Evolutionary conservation across 2,888 invertebrate species (phyloP).

Genomic region (Itoplectis maculator): DNA sequence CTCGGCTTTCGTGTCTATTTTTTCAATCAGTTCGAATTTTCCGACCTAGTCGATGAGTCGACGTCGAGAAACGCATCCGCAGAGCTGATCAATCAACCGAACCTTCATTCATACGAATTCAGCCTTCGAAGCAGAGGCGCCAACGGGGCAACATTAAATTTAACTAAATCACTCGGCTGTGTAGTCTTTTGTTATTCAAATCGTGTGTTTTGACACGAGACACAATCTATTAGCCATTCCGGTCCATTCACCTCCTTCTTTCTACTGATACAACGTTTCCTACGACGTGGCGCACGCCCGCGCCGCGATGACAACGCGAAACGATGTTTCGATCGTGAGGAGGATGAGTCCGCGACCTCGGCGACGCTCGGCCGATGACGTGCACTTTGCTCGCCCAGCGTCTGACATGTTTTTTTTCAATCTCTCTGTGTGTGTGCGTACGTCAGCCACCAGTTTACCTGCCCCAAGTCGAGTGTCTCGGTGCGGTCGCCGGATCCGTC

Average conservation of each 20-base stretch:
- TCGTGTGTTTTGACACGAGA: conserved; percentile 65
- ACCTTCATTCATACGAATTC: conserved; percentile 48
- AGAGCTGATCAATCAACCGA: conserved; percentile 54
- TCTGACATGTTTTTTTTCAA: conserved; percentile 13
- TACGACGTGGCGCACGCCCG: conserved; percentile 66
- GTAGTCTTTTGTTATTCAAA: conserved; percentile 68
- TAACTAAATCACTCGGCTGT: conserved; percentile 58
- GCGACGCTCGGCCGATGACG: conserved; percentile 60
- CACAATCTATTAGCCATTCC: conserved; percentile 63
- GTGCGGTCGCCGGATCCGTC: conserved; percentile 73
- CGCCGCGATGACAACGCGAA: conserved; percentile 65
- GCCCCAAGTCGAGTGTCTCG: conserved; percentile 42
- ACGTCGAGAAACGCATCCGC: conserved; percentile 9
- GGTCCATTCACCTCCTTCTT: conserved; percentile 52
- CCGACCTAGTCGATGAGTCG: conserved; percentile 3
- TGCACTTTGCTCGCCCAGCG: conserved; percentile 32
- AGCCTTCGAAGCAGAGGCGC: conserved; percentile 48
- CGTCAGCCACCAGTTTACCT: background rate
- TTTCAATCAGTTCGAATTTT: background rate
- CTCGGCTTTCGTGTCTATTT: background rate
- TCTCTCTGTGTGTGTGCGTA: background rate
- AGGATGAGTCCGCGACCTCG: conserved; percentile 58
- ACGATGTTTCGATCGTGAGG: conserved; percentile 57
- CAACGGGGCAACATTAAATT: conserved; percentile 55
- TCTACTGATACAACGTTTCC: conserved; percentile 28